These are phyloP conservation scores for Anolis apletophallus DNA, from an alignment of 2,797 vertebrate species.

Conservation along the genomic window DNA sequence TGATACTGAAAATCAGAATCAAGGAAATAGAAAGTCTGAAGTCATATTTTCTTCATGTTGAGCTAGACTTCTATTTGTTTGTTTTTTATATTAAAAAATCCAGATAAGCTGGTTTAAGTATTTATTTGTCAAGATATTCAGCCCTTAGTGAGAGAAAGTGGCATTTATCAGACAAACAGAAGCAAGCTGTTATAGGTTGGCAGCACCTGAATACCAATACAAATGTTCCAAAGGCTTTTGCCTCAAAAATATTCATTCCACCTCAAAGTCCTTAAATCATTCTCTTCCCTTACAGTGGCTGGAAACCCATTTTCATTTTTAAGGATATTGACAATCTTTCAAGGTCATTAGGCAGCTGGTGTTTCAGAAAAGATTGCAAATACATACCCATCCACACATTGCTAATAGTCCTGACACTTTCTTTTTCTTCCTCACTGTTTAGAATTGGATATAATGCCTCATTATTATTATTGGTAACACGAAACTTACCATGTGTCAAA, in stretches of 20 bases:
- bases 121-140: slow-evolving; percentile 49
- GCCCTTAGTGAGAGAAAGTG: slow-evolving; percentile 34
- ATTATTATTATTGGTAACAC: slow-evolving; percentile 56
- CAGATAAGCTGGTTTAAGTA: slow-evolving; percentile 62
- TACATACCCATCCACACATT: neutral
- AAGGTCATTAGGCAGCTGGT: slow-evolving; percentile 4
- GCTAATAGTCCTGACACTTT: neutral
- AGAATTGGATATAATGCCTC: slow-evolving; percentile 45
- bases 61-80: slow-evolving; percentile 55
- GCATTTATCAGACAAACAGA: slow-evolving; percentile 54
- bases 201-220: slow-evolving; percentile 60
- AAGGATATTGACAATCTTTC: slow-evolving; percentile 44
- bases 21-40: slow-evolving; percentile 54
- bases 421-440: neutral
- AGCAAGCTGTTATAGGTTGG: slow-evolving; percentile 55
- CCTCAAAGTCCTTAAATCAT: slow-evolving; percentile 42
- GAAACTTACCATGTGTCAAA: slow-evolving; percentile 37
- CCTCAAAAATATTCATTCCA: slow-evolving; percentile 36
- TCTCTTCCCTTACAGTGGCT: slow-evolving; percentile 34
- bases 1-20: neutral
- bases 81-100: slow-evolving; percentile 38
- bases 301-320: slow-evolving; percentile 39
- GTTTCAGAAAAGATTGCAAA: slow-evolving; percentile 38
- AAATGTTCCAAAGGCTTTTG: slow-evolving; percentile 55
- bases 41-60: slow-evolving; percentile 60